Base-by-base conservation (phyloP, 2,888 invertebrate species). In the Bombyx huttoni region DNA sequence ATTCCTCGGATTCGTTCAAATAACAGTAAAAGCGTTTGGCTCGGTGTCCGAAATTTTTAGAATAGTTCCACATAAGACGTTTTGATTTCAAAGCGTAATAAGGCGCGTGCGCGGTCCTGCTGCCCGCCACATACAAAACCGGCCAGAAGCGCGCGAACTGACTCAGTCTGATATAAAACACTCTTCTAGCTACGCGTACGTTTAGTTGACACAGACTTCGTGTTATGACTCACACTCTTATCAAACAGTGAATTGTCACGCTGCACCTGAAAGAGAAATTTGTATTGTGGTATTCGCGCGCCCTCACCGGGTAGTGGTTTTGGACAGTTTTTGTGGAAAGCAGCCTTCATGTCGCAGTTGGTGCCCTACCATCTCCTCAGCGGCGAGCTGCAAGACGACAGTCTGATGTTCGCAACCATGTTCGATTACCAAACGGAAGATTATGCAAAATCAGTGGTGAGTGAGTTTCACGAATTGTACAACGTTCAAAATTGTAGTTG, bases 341-440 rank as follows among this genome's bases (percentile, higher is more conserved):
- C 68, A 67, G 71, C 70, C 86, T 89, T 89, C 83, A 91, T 91
- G 91, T 91, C 91, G 86, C 91, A 90, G 85, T 77, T 90, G 89
- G 91, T 91, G 83, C 91, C 91, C 56, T 90, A 84, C 70, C 75
- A 86, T 71, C 73, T 78, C 57, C 64, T 73, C 68, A 83, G 69
- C 77, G 66, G 83, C 81, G 89, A 89, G 70, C 86, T 24, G 40
- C 40, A 83, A 70, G 89, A 89, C 81, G 89, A 89, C 66, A 81
- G 86, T 83, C 88, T 89, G 49, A 87, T 89, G 88, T 88, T 88
- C 79, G 85, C 88, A 62, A 89, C 89, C 59, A 89, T 89, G 89
- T 89, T 89, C 72, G 89, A 89, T 56, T 87, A 85, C 70, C 89
- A 88, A 66, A 72, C 78, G 60, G 88, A 89, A 61, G 86, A 88